Base-by-base conservation (phyloP, 2,888 invertebrate species). In the Scrobipalpa atriplicella region DNA sequence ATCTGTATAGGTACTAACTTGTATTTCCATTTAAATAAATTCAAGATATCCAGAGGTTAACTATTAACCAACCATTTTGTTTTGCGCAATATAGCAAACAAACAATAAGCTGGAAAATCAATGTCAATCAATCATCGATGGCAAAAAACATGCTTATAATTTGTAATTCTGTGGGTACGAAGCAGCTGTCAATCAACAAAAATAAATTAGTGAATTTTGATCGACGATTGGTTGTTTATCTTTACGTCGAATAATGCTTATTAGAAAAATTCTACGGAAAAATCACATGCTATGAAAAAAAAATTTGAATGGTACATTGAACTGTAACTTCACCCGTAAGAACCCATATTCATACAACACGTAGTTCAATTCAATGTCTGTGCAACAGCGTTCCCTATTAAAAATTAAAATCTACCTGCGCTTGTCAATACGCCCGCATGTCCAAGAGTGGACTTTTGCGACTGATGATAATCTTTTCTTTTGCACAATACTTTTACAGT, bases 21-120 rank as follows among this genome's bases (percentile, higher is more conserved):
- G 10, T 21, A 56, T 56, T 13, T 56, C 9, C 2, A 21, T 21
- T 21, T 5, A 11, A 52, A 29, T 29, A 29, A 21, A 11, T 56
- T 11, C 9, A 13, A 21, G 21, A 29, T 21, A 9, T 10, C 54
- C 6, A 29, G 21, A 58, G 58, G 58, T 58, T 16, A 58, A 11
- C n/a, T 47, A 21, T 21, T 56, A 29, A 29, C n/a, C 19, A 19
- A 19, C 54, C 11, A 21, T 56, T 56, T n/a, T 51, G 29, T 13
- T 64, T 38, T 36, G 52, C 36, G 51, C 38, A 51, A 52, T 64
- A 52, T 64, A 52, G 29, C 29, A 29, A 64, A 38, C 64, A 52
- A 52, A 64, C 52, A 64, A 64, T 64, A 52, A 36, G 62, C 10
- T 18, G 5, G 21, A 43, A 43, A 62, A 62, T 16, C 16, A 62